Conservation (phyloP, 23 tunicate genomes). For the Styela clava region DNA sequence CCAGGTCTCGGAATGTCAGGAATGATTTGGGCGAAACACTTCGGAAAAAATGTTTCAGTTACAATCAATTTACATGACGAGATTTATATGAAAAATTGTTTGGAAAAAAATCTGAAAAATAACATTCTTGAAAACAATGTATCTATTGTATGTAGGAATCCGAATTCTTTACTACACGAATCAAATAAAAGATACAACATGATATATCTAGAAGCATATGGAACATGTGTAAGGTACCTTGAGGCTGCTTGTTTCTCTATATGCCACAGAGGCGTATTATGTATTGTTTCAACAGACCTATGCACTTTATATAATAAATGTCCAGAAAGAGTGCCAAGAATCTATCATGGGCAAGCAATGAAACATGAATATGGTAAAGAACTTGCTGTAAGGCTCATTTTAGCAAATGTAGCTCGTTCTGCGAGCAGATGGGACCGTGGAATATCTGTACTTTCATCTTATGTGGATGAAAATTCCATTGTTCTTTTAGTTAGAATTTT, state of each 20-base stretch:
- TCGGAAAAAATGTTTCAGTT: slow-evolving; percentile 28
- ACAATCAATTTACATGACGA: slow-evolving; percentile 31
- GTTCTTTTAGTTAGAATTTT: slow-evolving; percentile 51
- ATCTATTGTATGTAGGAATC: slow-evolving; percentile 35
- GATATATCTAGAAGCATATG: slow-evolving; percentile 52
- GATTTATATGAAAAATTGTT: neutral
- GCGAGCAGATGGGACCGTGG: slow-evolving; percentile 77
- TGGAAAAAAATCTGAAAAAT: neutral
- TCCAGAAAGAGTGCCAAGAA: slow-evolving; percentile 49
- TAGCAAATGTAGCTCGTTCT: slow-evolving; percentile 55
- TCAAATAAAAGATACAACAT: slow-evolving; percentile 34
- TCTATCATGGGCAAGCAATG: slow-evolving; percentile 51
- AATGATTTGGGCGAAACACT: slow-evolving; percentile 38
- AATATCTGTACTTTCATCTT: slow-evolving; percentile 44
- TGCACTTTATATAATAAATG: slow-evolving; percentile 53
- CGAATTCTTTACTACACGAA: slow-evolving; percentile 66
- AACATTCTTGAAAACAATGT: neutral
- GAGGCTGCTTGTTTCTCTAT: slow-evolving; percentile 64
- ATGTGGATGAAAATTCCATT: slow-evolving; percentile 36
- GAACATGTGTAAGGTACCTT: slow-evolving; percentile 43
- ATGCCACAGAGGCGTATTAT: slow-evolving; percentile 56
- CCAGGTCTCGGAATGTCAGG: slow-evolving; percentile 61
- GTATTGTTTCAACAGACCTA: slow-evolving; percentile 57
- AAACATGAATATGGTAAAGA: slow-evolving; percentile 72
- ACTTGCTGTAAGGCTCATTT: slow-evolving; percentile 45